Conservation (phyloP, 1,140 invertebrate species). For the Coelopa frigida region DNA sequence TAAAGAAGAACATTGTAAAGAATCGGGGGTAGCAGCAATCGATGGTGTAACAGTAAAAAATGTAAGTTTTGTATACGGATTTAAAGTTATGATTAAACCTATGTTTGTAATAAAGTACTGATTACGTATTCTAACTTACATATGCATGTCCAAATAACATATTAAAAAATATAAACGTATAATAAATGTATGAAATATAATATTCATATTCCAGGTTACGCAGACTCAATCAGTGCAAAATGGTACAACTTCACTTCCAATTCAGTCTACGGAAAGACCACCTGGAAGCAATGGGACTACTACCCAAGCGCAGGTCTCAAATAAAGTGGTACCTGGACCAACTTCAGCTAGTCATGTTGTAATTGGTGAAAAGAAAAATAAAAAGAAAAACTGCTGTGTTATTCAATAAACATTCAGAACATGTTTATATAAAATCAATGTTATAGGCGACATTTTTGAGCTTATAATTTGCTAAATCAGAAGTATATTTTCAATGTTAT, state of each 20-base stretch:
- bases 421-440: background rate
- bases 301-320: constrained; percentile 40
- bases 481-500: background rate
- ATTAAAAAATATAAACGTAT: too few relatives aligned
- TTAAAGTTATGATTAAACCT: too few relatives aligned
- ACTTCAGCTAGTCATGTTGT: constrained; percentile 45
- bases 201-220: constrained; percentile 33
- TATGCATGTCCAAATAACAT: too few relatives aligned
- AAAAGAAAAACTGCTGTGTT: constrained; percentile 44
- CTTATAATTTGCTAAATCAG: background rate
- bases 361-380: constrained; percentile 44
- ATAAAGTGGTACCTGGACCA: constrained; percentile 43
- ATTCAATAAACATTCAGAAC: constrained; percentile 28
- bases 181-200: too few relatives aligned
- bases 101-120: too few relatives aligned
- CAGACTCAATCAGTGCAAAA: constrained; percentile 43
- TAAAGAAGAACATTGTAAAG: constrained; percentile 33
- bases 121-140: too few relatives aligned
- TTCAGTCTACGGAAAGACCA: constrained; percentile 8
- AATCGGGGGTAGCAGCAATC: constrained; percentile 22
- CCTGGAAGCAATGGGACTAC: constrained; percentile 32
- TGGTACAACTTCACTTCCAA: constrained; percentile 36
- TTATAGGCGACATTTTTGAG: background rate
- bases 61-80: too few relatives aligned
- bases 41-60: constrained; percentile 39